Evolutionary conservation across 2,888 invertebrate species (phyloP), one percentile per base, ranked within the genome.

Genomic region (Chrysina gloriosa): DNA sequence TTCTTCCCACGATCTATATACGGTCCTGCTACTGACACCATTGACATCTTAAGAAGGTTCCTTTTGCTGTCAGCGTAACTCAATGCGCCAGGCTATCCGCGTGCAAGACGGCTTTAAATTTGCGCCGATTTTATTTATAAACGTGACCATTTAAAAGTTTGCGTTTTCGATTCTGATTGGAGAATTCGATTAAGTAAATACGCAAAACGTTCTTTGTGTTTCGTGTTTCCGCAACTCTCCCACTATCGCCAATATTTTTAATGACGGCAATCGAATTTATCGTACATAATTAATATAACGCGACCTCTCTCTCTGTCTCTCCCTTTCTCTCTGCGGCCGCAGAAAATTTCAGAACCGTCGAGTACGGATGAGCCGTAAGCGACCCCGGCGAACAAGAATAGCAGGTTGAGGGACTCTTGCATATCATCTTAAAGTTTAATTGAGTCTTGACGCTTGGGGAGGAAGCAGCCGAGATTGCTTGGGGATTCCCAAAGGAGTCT

Each of bases 341-440:
- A n/a, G n/a, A 19, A 19, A 42, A 19, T 42, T 42, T 42, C 19
- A 16, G 9, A 42, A 7, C 42, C 42, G 23, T 23, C 61, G 61
- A 61, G 39, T 61, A 42, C 29, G 34, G 39, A 58, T 14, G 61
- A 6, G 47, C 31, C 47, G 63, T 31, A 31, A 68, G 68, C 67
- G 68, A 67, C 27, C 11, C n/a, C 67, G 66, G 71, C 70, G 73
- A 70, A 69, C 73, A 73, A 75, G 75, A 74, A 73, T 72, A 69
- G 74, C 36, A 36, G 64, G 63, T 65, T 74, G 77, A 75, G 78
- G 79, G 79, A 77, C 78, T 80, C 81, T 81, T 82, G 86, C 86
- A 87, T 87, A 86, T 86, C 86, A 86, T 87, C 88, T 86, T 87
- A 86, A 89, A 89, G 89, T 89, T 89, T 89, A 89, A 89, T 89